Percentiles rank a stretch among this genome's conserved stretches.
These are phyloP conservation scores for Piliocolobus tephrosceles DNA, from an alignment of 2,113 vertebrate species.

Conservation along the genomic window DNA sequence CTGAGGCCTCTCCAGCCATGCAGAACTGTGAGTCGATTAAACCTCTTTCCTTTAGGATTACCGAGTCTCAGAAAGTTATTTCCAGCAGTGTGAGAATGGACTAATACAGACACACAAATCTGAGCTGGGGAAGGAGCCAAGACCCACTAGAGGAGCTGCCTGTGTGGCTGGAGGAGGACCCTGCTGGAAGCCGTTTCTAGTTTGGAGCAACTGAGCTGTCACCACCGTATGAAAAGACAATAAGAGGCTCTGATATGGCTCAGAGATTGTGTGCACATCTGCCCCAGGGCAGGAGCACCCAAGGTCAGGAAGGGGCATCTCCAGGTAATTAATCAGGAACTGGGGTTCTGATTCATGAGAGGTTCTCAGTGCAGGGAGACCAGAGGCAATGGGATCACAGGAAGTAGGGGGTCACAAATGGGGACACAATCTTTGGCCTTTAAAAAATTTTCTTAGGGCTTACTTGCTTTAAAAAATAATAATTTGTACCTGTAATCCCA, in stretches of 20 bases:
- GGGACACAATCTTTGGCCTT: not conserved
- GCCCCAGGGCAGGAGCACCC: not conserved
- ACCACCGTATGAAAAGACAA: rapidly evolving
- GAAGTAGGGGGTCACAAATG: no score
- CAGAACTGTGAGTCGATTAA: no score
- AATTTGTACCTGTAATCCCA: no score
- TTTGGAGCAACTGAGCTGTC: no score
- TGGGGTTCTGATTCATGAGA: rapidly evolving
- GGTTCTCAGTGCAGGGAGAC: not conserved
- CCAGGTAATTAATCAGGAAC: not conserved
- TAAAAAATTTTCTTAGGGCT: not conserved
- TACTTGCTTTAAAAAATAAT: not conserved
- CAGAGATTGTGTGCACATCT: rapidly evolving
- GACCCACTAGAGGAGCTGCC: no score
- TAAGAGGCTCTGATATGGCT: not conserved
- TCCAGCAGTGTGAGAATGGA: no score
- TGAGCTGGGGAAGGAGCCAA: rapidly evolving
- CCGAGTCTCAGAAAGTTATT: no score
- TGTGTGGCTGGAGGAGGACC: no score
- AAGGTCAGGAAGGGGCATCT: rapidly evolving
- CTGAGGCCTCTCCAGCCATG: no score
- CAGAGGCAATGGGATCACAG: not conserved
- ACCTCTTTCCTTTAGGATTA: no score
- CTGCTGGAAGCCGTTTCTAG: not conserved
- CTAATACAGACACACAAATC: no score